Percentiles rank a stretch among this genome's conserved stretches.
phyloP scores from a whole-genome alignment of 2,797 vertebrate species.

The Balearica regulorum region DNA sequence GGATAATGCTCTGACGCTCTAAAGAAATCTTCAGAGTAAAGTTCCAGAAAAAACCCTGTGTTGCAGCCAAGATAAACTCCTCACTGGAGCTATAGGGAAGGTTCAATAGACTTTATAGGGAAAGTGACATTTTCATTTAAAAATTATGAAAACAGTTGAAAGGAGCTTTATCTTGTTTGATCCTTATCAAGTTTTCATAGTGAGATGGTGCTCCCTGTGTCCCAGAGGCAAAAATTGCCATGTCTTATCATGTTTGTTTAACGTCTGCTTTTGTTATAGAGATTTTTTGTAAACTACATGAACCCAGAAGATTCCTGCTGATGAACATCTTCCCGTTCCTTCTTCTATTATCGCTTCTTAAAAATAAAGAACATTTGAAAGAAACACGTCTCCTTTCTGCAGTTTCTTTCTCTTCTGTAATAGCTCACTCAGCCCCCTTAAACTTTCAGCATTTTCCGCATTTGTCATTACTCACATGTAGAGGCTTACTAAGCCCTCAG shows the following conservation, averaged over 20 bases:
- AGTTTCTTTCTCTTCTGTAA: background rate
- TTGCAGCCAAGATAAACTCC: background rate
- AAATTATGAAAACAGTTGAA: background rate
- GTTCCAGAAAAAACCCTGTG: background rate
- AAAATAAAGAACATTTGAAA: background rate
- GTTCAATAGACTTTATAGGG: background rate
- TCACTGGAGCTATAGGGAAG: background rate
- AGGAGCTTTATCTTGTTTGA: slow-evolving; percentile 2
- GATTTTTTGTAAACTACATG: background rate
- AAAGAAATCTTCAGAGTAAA: background rate
- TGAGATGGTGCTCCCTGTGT: background rate
- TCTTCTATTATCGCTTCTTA: background rate
- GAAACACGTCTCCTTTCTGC: background rate
- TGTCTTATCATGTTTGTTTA: background rate
- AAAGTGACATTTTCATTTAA: slow-evolving; percentile 23
- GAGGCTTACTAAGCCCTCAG: background rate
- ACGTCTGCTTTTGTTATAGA: background rate
- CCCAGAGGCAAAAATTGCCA: background rate
- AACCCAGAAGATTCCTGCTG: background rate
- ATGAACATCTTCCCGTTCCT: background rate
- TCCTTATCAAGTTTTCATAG: background rate
- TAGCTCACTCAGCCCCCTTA: background rate
- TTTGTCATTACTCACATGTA: background rate
- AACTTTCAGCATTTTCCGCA: background rate
- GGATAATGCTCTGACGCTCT: background rate